phyloP scores from a whole-genome alignment of 2,888 invertebrate species.

The Teleogryllus oceanicus region DNA sequence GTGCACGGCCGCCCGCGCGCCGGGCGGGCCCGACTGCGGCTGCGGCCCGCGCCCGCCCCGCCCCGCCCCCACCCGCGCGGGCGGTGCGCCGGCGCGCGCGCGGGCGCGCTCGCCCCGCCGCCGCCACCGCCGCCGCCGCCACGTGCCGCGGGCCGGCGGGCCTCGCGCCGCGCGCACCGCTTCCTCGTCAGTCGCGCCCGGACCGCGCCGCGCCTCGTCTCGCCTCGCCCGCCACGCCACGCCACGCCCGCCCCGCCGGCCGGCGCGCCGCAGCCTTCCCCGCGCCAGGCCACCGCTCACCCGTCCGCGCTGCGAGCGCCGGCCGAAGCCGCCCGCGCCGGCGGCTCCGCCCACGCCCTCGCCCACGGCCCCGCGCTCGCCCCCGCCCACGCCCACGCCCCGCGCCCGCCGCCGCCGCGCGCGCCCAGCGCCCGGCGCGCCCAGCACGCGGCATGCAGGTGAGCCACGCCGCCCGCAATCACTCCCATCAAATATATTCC shows the following conservation, averaged over 20 bases:
- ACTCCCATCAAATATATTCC: too few species aligned
- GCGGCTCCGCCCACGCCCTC: neutral
- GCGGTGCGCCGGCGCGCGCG: neutral
- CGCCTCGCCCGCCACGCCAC: neutral
- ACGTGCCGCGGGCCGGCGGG: neutral
- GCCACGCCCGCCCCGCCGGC: neutral
- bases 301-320: neutral
- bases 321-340: neutral
- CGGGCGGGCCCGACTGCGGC: neutral
- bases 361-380: neutral
- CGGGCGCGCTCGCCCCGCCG: neutral
- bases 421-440: neutral
- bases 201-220: neutral
- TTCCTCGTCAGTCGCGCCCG: neutral
- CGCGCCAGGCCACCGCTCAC: neutral
- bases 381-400: too few species aligned
- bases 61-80: neutral
- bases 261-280: neutral
- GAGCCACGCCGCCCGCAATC: too few species aligned
- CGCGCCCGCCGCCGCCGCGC: neutral
- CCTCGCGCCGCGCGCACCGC: too few species aligned
- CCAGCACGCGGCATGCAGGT: neutral
- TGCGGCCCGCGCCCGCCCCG: neutral
- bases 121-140: neutral
- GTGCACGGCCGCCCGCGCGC: neutral